Evolutionary conservation across 2,888 invertebrate genomes (phyloP).

Genomic region (Aplocera efformata): DNA sequence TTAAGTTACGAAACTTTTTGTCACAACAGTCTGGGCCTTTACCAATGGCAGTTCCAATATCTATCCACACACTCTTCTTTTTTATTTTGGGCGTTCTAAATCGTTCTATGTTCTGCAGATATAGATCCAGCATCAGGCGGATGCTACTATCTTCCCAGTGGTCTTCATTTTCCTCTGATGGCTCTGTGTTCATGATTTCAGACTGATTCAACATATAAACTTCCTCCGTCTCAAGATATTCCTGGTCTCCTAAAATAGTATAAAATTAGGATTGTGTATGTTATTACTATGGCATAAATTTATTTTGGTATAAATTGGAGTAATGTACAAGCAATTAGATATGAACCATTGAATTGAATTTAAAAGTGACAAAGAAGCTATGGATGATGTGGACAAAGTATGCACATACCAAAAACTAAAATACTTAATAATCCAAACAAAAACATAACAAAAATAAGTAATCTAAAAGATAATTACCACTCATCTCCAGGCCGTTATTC

Average conservation of each 20-base stretch:
- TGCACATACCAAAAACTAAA: too few species aligned
- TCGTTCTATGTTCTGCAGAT: conserved; percentile 62
- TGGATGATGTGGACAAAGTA: too few species aligned
- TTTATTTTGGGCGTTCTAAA: conserved; percentile 70
- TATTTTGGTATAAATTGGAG: conserved; percentile 7
- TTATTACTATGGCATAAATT: too few species aligned
- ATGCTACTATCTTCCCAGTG: conserved; percentile 65
- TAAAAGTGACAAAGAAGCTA: too few species aligned
- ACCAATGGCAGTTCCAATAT: conserved; percentile 56
- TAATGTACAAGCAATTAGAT: conserved; percentile 5
- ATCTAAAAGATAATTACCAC: conserved; percentile 28
- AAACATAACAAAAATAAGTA: background rate
- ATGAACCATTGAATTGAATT: background rate
- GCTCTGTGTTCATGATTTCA: conserved; percentile 52
- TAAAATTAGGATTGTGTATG: too few species aligned
- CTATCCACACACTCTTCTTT: conserved; percentile 69
- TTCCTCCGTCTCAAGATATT: conserved; percentile 54
- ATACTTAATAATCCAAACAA: background rate
- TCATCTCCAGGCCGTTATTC: conserved; percentile 25
- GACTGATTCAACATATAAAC: conserved; percentile 54
- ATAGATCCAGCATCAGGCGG: conserved; percentile 52
- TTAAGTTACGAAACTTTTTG: conserved; percentile 71
- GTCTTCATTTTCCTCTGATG: conserved; percentile 58
- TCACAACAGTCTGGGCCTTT: conserved; percentile 68
- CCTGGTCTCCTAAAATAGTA: conserved; percentile 50